Conservation (phyloP, 92 coral and sea anemone species). For the Virgularia gustaviana region DNA sequence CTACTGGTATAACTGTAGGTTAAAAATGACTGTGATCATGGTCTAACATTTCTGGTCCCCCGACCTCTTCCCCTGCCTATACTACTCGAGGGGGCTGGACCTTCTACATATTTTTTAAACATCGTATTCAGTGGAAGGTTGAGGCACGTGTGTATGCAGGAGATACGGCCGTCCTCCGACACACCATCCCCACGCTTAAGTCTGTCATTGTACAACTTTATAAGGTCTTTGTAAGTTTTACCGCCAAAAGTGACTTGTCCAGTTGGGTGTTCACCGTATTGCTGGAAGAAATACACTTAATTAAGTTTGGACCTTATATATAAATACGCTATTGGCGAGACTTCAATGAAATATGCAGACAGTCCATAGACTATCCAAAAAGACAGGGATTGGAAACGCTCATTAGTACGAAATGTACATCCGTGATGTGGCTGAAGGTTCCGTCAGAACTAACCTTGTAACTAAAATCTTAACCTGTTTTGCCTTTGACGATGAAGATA, state of each 20-base stretch:
- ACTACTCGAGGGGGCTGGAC: no score
- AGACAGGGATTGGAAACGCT: no score
- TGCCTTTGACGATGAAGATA: no score
- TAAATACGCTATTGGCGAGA: background rate
- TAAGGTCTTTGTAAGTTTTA: slow-evolving; percentile 52
- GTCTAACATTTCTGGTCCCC: no score
- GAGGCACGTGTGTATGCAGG: slow-evolving; percentile 74
- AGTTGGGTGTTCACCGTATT: slow-evolving; percentile 33
- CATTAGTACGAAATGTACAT: no score
- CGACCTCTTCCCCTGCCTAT: no score
- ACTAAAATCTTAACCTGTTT: no score
- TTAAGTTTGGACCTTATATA: background rate
- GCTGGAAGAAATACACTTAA: background rate
- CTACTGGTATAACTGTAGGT: no score
- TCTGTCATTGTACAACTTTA: slow-evolving; percentile 42
- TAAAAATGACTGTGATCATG: no score
- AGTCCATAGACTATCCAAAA: no score
- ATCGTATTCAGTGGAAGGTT: slow-evolving; percentile 76
- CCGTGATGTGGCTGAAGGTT: no score
- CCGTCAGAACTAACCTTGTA: no score
- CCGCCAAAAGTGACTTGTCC: slow-evolving; percentile 51
- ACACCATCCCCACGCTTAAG: slow-evolving; percentile 58
- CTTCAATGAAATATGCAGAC: background rate
- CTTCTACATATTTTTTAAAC: slow-evolving; percentile 59
- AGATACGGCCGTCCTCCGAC: slow-evolving; percentile 56